These are phyloP conservation scores for Chaetodon auriga DNA, from an alignment of 2,113 vertebrate species.

Conservation along the genomic window DNA sequence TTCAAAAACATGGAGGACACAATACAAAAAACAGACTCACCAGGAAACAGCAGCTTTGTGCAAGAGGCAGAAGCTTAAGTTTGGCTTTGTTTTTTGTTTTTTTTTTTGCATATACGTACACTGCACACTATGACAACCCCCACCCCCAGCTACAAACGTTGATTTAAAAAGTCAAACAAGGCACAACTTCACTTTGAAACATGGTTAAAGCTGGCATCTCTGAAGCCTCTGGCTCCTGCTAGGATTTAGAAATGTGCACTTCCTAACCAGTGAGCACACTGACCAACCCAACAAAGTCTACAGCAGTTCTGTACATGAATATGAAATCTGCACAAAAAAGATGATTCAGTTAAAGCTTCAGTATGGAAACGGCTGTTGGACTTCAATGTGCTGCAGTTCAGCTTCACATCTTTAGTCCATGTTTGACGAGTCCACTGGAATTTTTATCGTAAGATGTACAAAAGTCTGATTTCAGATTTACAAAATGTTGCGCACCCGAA, in stretches of 20 bases:
- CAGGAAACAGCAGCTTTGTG: conserved; percentile 35
- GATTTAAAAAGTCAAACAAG: conserved; percentile 53
- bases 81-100: conserved; percentile 43
- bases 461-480: conserved; percentile 34
- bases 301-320: conserved; percentile 8
- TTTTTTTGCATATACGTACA: conserved; percentile 62
- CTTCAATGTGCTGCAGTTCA: not conserved
- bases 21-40: conserved; percentile 23
- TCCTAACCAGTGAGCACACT: conserved; percentile 52
- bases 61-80: conserved; percentile 46
- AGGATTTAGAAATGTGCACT: conserved; percentile 57
- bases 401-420: not conserved
- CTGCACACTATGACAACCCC: conserved; percentile 24
- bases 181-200: conserved; percentile 60
- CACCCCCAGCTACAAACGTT: conserved; percentile 40
- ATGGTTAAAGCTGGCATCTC: conserved; percentile 36
- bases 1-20: conserved; percentile 9
- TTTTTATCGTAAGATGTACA: conserved; percentile 21
- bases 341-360: conserved; percentile 44
- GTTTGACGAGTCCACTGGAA: not conserved
- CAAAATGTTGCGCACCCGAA: conserved; percentile 14
- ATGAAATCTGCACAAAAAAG: conserved; percentile 16
- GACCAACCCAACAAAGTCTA: conserved; percentile 18
- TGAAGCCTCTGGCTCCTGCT: conserved; percentile 50
- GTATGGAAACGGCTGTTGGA: not conserved